A percentile compares a stretch with the other conserved stretches of the same genome.
Conservation (phyloP, 2,113 vertebrate species). For the Galeopterus variegatus region DNA sequence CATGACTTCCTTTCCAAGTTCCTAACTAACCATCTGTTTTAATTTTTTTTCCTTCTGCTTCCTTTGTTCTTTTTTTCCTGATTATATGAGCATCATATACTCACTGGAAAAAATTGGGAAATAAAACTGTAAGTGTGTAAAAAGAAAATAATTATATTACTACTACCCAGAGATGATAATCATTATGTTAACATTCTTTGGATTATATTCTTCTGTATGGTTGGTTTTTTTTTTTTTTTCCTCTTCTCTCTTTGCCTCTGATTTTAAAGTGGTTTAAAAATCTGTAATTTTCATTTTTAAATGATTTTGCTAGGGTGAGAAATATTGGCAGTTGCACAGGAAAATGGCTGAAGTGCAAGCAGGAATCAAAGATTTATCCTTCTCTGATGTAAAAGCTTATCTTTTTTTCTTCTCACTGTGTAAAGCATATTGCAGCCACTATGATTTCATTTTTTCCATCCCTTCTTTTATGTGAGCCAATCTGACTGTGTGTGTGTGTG, state of each 20-base stretch:
- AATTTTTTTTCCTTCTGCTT: neutral
- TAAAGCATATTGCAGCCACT: slow-evolving; percentile 12
- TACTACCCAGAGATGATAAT: neutral
- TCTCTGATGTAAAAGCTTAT: slow-evolving; percentile 49
- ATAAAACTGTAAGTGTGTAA: neutral
- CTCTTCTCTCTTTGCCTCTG: neutral
- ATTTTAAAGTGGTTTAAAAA: slow-evolving; percentile 56
- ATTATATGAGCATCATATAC: neutral
- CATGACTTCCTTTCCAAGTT: neutral
- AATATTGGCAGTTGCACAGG: slow-evolving; percentile 65
- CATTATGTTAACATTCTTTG: neutral
- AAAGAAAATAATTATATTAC: slow-evolving; percentile 22
- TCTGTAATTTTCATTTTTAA: slow-evolving; percentile 52
- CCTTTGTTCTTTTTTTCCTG: neutral
- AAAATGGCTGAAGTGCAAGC: slow-evolving; percentile 62
- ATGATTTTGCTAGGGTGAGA: slow-evolving; percentile 54
- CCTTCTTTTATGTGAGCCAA: slow-evolving; percentile 16
- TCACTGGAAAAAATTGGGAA: neutral
- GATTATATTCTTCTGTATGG: neutral
- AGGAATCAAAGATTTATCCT: slow-evolving; percentile 66
- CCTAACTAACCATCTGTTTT: neutral
- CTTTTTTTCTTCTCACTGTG: slow-evolving; percentile 23
- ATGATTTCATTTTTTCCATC: slow-evolving; percentile 64
- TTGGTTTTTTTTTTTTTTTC: neutral
- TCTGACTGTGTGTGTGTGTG: neutral